Conservation (phyloP, 2,113 vertebrate species). For the Eulemur macaco region DNA sequence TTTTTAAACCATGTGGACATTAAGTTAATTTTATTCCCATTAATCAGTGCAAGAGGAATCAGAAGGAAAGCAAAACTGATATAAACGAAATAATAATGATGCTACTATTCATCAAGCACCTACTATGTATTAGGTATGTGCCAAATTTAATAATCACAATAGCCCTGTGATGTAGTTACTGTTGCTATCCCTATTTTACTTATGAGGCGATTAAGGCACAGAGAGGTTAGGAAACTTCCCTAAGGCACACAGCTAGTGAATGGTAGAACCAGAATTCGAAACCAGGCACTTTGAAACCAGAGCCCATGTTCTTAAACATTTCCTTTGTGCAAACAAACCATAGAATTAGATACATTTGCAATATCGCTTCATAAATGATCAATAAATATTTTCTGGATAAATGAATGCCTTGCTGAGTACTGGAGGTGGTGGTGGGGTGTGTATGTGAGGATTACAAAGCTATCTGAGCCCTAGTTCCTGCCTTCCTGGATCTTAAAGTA, state of each 20-base stretch:
- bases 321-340: background rate
- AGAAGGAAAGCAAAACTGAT: background rate
- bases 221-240: background rate
- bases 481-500: background rate
- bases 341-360: background rate
- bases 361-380: background rate
- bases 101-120: background rate
- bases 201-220: background rate
- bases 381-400: background rate
- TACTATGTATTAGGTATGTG: background rate
- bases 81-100: background rate
- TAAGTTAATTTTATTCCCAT: background rate
- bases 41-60: background rate
- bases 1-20: background rate
- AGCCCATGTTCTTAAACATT: background rate
- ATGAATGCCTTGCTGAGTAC: rapidly evolving
- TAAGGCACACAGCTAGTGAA: background rate
- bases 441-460: background rate
- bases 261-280: background rate
- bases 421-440: no score
- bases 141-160: background rate
- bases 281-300: background rate
- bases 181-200: background rate
- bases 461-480: background rate
- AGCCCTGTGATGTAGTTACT: background rate